phyloP scores from a whole-genome alignment of 2,888 invertebrate genomes.

The Oscheius sp. region DNA sequence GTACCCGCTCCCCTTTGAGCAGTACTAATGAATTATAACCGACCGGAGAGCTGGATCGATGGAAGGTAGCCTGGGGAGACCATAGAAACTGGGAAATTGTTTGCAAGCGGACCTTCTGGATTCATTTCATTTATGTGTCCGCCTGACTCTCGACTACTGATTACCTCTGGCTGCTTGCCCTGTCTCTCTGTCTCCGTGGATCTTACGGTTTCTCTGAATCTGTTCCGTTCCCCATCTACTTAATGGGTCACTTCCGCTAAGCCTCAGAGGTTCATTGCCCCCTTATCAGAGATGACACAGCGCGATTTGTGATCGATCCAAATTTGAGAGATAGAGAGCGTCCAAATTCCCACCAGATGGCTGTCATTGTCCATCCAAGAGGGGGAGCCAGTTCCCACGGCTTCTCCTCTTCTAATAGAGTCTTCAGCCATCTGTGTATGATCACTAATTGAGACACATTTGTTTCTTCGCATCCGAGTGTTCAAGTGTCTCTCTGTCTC shows the following conservation, averaged over 20 bases:
- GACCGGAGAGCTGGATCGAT: background rate
- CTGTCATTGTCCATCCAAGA: conserved; percentile 5
- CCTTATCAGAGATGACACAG: conserved; percentile 31
- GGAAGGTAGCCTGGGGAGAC: background rate
- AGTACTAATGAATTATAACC: background rate
- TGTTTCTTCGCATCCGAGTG: background rate
- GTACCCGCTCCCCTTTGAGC: background rate
- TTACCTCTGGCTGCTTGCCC: conserved; percentile 34
- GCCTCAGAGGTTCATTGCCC: conserved; percentile 2
- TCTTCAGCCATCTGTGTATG: background rate
- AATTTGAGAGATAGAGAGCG: background rate
- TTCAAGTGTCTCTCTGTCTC: background rate
- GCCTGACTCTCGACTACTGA: conserved; percentile 19
- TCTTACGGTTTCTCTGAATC: conserved; percentile 7
- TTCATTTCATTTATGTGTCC: conserved; percentile 7
- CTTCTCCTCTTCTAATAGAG: conserved; percentile 15
- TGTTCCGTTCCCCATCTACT: conserved; percentile 11
- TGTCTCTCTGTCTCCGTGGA: conserved; percentile 26
- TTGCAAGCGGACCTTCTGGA: no score
- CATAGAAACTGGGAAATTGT: no score
- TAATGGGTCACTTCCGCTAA: conserved; percentile 6
- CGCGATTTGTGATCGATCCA: conserved; percentile 25
- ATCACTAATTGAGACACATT: background rate
- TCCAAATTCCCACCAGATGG: conserved; percentile 12
- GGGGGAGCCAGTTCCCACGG: conserved; percentile 10